These are phyloP conservation scores for Onychostoma macrolepis DNA, from an alignment of 2,113 vertebrate species.

Conservation along the genomic window DNA sequence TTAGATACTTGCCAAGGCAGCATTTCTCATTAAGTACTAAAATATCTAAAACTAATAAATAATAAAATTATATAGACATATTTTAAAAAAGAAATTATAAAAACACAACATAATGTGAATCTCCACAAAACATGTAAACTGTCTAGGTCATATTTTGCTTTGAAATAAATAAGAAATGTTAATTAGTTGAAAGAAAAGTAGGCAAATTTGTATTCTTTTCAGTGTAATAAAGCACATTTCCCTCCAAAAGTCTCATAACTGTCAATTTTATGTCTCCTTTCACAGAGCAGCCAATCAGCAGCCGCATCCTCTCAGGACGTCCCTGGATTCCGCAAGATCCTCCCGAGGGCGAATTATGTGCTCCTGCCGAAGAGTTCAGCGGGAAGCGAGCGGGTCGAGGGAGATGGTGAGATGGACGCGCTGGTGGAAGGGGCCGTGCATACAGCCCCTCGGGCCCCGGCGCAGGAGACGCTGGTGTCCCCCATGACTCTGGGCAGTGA, in stretches of 20 bases:
- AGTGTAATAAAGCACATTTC: background rate
- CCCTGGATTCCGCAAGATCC: conserved; percentile 96
- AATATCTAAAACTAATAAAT: too few relatives aligned
- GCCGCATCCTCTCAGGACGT: conserved; percentile 77
- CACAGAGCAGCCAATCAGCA: conserved; percentile 47
- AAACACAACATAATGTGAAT: too few relatives aligned
- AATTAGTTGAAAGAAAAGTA: too few relatives aligned
- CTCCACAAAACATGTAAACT: too few relatives aligned
- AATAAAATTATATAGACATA: too few relatives aligned
- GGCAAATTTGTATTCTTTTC: background rate
- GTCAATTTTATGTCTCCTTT: background rate
- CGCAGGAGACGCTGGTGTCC: conserved; percentile 70
- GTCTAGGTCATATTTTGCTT: too few relatives aligned
- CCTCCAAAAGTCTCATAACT: background rate
- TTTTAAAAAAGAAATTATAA: too few relatives aligned
- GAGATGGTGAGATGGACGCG: conserved; percentile 70
- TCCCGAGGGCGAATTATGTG: conserved; percentile 90
- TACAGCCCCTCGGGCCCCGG: conserved; percentile 61
- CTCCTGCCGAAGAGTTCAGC: conserved; percentile 84
- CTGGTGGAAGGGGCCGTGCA: conserved; percentile 63
- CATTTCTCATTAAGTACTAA: too few relatives aligned
- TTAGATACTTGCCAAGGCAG: too few relatives aligned
- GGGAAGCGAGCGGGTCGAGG: conserved; percentile 75
- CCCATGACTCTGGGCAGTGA: conserved; percentile 69
- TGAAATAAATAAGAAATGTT: too few relatives aligned